Base-by-base conservation (phyloP, 2,888 invertebrate species). In the Amphipyra berbera region DNA sequence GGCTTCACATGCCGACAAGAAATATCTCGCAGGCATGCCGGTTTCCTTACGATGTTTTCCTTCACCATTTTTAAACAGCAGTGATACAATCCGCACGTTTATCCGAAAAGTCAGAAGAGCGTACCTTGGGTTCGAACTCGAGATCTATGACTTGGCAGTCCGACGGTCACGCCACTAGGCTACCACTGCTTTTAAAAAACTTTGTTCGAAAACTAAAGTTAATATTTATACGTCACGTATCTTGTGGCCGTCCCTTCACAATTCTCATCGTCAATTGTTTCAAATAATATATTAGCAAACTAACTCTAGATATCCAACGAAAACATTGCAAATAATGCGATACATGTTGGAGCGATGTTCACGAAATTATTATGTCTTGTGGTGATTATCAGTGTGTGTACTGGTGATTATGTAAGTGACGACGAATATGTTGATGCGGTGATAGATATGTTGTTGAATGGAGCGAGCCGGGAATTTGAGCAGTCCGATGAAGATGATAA, bases 391-490 rank as follows among this genome's bases (percentile, higher is more conserved):
- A 56, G 61, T 48, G 45, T 14, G 0, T 52, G 67, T 56, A 59
- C 66, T 15, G 58, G 59, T 50, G 63, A 64, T 0, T 35, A 53
- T 47, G 55, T 62, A 7, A 64, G 40, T 30, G 76, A 79, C 50
- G 81, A 79, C 0, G 78, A 87, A 7, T 81, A 88, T 61, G 66
- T 82, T 30, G 88, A 88, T 61, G 68, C 83, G 1, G 73, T 88
- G 2, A 75, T 89, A 0, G 77, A 86, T 65, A 82, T 86, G 74
- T 58, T 89, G 21, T 56, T 89, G 37, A 87, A 88, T 46, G 88
- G 86, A 7, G 81, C 64, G 7, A 75, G 72, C 40, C 57, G 52
- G 6, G 78, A 85, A 2, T 37, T 76, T 12, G 60, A 50, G 0
- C 41, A 70, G 10, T 65, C 75, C 0, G 38, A 49, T 35, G 81